Conservation (phyloP, 2,113 vertebrate species). For the Alethe castanea region DNA sequence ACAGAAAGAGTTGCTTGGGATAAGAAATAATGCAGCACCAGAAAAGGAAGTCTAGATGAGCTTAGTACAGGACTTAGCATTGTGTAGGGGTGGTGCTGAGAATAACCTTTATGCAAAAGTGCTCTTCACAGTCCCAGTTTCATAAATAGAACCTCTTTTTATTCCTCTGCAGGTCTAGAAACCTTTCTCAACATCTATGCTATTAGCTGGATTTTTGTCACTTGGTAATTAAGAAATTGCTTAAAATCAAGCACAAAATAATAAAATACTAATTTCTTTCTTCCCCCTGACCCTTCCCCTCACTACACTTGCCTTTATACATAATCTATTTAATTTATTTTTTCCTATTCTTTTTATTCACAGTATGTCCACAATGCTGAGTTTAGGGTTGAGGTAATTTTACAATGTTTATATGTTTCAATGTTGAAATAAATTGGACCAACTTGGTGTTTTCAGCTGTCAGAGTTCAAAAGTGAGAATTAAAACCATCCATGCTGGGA, state of each 20-base stretch:
- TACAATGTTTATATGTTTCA: background rate
- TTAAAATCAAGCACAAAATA: background rate
- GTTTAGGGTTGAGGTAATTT: background rate
- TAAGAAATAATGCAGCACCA: background rate
- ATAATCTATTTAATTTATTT: background rate
- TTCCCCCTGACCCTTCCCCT: accelerated
- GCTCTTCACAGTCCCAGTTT: background rate
- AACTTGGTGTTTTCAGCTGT: background rate
- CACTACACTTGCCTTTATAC: background rate
- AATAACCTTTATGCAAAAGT: background rate
- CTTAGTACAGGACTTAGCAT: background rate
- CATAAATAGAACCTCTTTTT: background rate
- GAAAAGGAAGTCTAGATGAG: background rate
- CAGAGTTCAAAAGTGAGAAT: slow-evolving; percentile 27
- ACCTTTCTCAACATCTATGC: background rate
- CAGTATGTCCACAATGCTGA: background rate
- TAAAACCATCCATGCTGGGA: background rate
- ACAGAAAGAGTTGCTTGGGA: background rate
- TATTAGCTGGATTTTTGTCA: background rate
- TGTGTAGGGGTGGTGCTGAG: background rate
- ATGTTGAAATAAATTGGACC: background rate
- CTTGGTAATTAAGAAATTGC: background rate
- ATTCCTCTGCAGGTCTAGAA: background rate
- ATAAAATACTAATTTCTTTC: background rate
- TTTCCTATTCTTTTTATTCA: background rate